Evolutionary conservation across 2,888 invertebrate genomes (phyloP).

Genomic region (Himalopsyche tibetana): DNA sequence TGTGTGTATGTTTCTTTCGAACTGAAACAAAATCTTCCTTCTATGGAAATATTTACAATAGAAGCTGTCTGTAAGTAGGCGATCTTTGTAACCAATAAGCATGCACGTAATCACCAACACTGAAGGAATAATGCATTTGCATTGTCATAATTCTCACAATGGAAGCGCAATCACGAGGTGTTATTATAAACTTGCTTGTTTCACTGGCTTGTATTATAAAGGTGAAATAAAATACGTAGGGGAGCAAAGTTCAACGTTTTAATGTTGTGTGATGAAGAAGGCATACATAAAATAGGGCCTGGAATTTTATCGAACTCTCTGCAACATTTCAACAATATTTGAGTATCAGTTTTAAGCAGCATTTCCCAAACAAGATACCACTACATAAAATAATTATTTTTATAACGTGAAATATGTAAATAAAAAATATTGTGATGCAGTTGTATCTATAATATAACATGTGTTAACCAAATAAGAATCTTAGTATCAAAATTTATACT

Average conservation of each 20-base stretch:
- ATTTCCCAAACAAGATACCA: no score
- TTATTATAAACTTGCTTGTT: no score
- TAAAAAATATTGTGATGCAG: no score
- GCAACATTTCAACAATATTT: no score
- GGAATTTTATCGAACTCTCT: not conserved
- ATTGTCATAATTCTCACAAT: conserved; percentile 19
- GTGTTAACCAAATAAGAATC: no score
- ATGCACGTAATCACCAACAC: not conserved
- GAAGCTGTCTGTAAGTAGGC: not conserved
- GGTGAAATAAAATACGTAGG: not conserved
- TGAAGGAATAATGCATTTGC: conserved; percentile 6
- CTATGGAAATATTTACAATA: not conserved
- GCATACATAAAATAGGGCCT: not conserved
- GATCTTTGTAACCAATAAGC: not conserved
- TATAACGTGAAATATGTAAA: no score
- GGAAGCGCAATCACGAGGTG: conserved; percentile 1
- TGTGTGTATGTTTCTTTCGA: no score
- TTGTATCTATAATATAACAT: no score
- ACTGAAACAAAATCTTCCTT: no score
- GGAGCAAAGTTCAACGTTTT: conserved; percentile 29
- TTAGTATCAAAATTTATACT: no score
- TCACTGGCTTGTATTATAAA: not conserved
- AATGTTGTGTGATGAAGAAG: not conserved
- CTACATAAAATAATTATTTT: no score
- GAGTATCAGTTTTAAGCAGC: no score